Evolutionary conservation across 2,888 invertebrate species (phyloP), one percentile per base, ranked within the genome.

Genomic region (Fabriciana adippe): DNA sequence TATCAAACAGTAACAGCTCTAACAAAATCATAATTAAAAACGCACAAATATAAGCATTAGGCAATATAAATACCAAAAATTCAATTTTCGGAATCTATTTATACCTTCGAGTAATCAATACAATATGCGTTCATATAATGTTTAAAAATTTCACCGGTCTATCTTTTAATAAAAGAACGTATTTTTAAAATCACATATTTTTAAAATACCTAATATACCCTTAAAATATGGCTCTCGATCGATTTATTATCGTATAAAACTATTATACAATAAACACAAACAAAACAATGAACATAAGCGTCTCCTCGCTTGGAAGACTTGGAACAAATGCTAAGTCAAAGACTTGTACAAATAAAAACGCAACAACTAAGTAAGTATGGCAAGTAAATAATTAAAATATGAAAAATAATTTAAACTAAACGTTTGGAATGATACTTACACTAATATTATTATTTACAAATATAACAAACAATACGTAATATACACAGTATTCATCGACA

Each of bases 301-400:
- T 81, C 87, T 79, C 76, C 87, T 73, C 82, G 81, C 84, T 83
- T 86, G 79, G 90, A 92, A 91, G 91, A 91, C 91, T 77, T 74
- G 77, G 79, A 73, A 70, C 62, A 68, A 71, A 70, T 60, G 65
- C 65, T 65, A 57, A 66, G 67, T 70, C 66, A 62, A 69, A 61
- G 45, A 66, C 64, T 70, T 66, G 68, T 57, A 69, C 62, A 68
- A 62, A 67, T 77, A 83, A 80, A 79, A 82, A 81, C 81, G 82
- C 84, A 87, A 87, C 85, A 83, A 83, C 83, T 87, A 86, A 83
- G 81, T 80, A 82, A 85, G 81, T 91, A 92, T 91, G 91, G 92
- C 91, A 91, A 92, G 90, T 89, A 84, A 84, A 85, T 83, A 82
- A 85, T 87, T 83, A 87, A 87, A 89, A 88, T 85, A 89, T 87